A percentile compares a stretch with the other conserved stretches of the same genome.
Evolutionary conservation across 2,888 invertebrate genomes (phyloP).

Genomic region (Phyllotreta cruciferae): DNA sequence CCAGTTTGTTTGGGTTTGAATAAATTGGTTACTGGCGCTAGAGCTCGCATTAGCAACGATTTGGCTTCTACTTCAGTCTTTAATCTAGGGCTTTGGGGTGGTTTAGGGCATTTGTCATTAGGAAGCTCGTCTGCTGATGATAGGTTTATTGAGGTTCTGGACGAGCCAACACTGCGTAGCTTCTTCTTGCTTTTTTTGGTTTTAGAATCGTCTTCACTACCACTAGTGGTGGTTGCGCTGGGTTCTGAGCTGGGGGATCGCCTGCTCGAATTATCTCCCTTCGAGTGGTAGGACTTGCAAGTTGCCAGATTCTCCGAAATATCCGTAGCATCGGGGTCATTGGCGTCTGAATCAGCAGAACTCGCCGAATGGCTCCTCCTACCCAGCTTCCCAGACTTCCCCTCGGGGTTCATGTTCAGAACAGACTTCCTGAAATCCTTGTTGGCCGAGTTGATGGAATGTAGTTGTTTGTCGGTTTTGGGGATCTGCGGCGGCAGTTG

Average conservation of each 20-base stretch:
- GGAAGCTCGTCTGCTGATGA: conserved; percentile 67
- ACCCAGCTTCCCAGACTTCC: conserved; percentile 55
- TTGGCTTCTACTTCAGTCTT: conserved; percentile 68
- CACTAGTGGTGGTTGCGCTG: conserved; percentile 51
- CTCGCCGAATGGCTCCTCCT: conserved; percentile 61
- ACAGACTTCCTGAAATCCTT: conserved; percentile 79
- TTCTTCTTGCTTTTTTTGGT: conserved; percentile 46
- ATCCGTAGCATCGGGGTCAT: conserved; percentile 60
- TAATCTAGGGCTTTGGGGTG: conserved; percentile 61
- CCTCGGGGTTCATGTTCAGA: conserved; percentile 69
- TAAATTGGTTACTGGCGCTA: conserved; percentile 78
- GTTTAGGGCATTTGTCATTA: conserved; percentile 61
- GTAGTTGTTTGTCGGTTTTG: conserved; percentile 57
- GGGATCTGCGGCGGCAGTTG: conserved; percentile 61
- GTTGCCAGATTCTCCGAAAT: conserved; percentile 55
- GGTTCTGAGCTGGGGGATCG: conserved; percentile 61
- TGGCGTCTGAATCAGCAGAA: conserved; percentile 59
- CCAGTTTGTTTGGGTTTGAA: conserved; percentile 64
- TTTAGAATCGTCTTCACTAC: conserved; percentile 56
- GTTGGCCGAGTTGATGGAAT: conserved; percentile 64
- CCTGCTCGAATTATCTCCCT: conserved; percentile 39
- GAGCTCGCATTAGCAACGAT: conserved; percentile 74
- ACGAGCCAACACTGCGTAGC: conserved; percentile 56
- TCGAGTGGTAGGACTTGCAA: conserved; percentile 51
- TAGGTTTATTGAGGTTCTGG: conserved; percentile 63